These are phyloP conservation scores for Neuroterus valhalla DNA, from an alignment of 1,140 invertebrate species.

Conservation along the genomic window DNA sequence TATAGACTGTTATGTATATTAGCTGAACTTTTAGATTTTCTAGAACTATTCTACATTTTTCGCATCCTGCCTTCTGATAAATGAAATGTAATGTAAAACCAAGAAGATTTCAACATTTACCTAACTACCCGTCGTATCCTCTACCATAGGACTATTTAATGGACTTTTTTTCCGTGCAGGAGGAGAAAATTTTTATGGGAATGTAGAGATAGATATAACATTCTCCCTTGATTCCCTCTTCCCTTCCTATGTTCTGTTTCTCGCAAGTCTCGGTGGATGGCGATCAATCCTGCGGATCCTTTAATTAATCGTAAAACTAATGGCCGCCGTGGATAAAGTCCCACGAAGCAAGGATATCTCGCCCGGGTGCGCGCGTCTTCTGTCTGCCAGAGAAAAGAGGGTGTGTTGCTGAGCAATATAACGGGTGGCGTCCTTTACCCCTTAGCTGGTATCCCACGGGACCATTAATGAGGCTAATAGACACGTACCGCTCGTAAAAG, in stretches of 20 bases:
- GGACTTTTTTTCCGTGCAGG: not conserved
- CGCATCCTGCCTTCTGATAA: too few relatives aligned
- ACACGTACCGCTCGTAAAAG: conserved; percentile 65
- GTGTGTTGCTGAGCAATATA: conserved; percentile 49
- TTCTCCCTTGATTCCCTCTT: not conserved
- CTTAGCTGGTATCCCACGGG: conserved; percentile 28
- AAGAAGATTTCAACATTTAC: too few relatives aligned
- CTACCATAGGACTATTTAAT: too few relatives aligned
- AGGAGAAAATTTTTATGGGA: not conserved
- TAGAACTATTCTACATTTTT: too few relatives aligned
- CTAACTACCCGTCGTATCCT: too few relatives aligned
- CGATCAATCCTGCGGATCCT: conserved; percentile 14
- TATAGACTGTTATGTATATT: too few relatives aligned
- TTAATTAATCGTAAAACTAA: conserved; percentile 29
- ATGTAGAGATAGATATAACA: not conserved
- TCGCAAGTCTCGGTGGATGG: not conserved
- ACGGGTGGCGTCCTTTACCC: conserved; percentile 55
- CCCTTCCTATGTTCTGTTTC: not conserved
- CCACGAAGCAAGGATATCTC: conserved; percentile 11
- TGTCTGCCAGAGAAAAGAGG: not conserved
- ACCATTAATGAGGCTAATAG: conserved; percentile 63
- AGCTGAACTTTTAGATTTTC: too few relatives aligned
- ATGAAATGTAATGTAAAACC: too few relatives aligned
- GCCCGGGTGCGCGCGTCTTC: not conserved
- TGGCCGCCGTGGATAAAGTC: conserved; percentile 1